Percentiles rank a stretch among this genome's conserved stretches.
Conservation (phyloP, 2,797 vertebrate species). For the Coluber constrictor region DNA sequence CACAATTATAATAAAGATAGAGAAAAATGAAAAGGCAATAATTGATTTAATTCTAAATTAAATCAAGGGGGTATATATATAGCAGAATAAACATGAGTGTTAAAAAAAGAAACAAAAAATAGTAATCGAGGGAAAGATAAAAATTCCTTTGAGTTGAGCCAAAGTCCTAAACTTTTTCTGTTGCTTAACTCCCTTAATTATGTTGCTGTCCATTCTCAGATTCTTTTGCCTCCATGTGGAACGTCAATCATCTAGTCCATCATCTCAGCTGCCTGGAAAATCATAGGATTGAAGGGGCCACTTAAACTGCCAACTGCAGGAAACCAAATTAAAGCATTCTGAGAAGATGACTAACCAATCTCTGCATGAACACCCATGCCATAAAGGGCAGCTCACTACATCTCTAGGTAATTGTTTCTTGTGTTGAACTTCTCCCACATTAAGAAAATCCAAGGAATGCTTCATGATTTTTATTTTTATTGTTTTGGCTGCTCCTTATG, state of each 20-base stretch:
- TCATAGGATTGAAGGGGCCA: not conserved
- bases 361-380: not conserved
- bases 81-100: not conserved
- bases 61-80: not conserved
- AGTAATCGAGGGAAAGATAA: not conserved
- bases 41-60: not conserved
- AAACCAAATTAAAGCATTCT: not conserved
- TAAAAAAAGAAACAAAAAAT: not conserved
- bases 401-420: not conserved
- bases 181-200: not conserved
- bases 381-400: not conserved
- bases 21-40: not conserved
- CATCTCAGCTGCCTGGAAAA: not conserved
- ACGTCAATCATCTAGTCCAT: not conserved
- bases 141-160: not conserved
- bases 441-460: not conserved
- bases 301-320: not conserved
- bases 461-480: not conserved
- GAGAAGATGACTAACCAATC: not conserved
- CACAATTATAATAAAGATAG: not conserved
- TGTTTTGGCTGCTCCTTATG: not conserved
- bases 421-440: not conserved
- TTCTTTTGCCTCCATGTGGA: not conserved
- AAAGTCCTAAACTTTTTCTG: not conserved
- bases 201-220: not conserved